Evolutionary conservation across 2,797 vertebrate genomes (phyloP).

Genomic region (Gastrophryne carolinensis): DNA sequence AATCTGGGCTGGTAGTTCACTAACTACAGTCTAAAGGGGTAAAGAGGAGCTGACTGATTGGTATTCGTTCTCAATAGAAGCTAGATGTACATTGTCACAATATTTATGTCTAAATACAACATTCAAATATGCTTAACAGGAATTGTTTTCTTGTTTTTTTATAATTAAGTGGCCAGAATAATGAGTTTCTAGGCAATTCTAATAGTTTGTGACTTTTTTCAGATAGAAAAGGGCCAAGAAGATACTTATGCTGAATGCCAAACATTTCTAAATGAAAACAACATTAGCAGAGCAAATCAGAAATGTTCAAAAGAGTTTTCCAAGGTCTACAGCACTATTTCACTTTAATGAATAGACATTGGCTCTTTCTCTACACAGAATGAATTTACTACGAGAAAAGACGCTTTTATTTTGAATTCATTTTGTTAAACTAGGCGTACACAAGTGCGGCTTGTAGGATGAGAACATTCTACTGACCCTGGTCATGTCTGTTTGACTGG

Average conservation of each 20-base stretch:
- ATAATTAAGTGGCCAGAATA: constrained; percentile 26
- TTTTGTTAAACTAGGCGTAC: neutral
- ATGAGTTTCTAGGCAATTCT: constrained; percentile 8
- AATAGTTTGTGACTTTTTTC: constrained; percentile 2
- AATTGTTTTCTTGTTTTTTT: constrained; percentile 38
- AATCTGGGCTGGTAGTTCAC: constrained; percentile 62
- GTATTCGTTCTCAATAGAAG: constrained; percentile 60
- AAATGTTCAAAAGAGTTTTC: neutral
- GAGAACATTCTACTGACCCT: no score
- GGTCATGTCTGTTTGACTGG: no score
- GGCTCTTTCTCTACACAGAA: neutral
- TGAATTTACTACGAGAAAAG: neutral
- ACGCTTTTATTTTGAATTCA: neutral
- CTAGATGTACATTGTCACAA: constrained; percentile 59
- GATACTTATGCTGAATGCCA: neutral
- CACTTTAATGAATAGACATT: neutral
- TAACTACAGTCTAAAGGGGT: constrained; percentile 65
- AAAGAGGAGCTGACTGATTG: constrained; percentile 61
- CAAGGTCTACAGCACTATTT: neutral
- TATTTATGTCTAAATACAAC: constrained; percentile 52
- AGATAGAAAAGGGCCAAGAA: neutral
- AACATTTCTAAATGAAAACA: neutral
- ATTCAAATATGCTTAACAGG: constrained; percentile 29
- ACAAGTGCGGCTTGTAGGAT: no score
- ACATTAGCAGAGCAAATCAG: neutral